Conservation (phyloP, 2,113 vertebrate species). For the Spizaetus ornatus region DNA sequence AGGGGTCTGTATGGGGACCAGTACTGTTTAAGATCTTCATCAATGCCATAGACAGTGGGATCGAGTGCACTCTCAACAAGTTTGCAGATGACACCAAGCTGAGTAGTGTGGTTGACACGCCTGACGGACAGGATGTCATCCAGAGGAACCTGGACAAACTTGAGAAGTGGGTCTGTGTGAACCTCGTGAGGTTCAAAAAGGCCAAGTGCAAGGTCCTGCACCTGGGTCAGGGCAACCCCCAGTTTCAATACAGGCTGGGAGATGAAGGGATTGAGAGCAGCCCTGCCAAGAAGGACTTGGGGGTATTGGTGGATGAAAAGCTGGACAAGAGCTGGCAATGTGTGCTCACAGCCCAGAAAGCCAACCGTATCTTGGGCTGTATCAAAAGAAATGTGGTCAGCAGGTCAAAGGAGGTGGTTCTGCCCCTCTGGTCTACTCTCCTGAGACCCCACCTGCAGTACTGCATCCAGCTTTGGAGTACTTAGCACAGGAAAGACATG, state of each 20-base stretch:
- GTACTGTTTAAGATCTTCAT: background rate
- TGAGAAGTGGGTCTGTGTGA: background rate
- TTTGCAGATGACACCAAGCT: background rate
- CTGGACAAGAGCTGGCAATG: background rate
- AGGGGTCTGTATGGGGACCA: background rate
- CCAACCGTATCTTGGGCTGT: background rate
- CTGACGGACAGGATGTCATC: background rate
- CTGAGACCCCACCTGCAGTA: background rate
- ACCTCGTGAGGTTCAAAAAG: background rate
- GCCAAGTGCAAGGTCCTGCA: background rate
- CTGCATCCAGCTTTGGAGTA: no score
- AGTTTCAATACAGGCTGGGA: background rate
- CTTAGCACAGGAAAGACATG: no score
- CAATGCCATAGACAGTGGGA: background rate
- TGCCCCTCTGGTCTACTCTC: background rate
- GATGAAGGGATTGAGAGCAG: background rate
- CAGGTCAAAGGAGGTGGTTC: background rate
- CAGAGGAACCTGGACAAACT: background rate
- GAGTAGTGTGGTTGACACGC: rapidly evolving
- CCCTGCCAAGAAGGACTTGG: background rate
- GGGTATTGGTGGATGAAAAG: background rate
- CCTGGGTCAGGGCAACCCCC: rapidly evolving
- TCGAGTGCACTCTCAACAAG: background rate
- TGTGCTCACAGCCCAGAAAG: background rate
- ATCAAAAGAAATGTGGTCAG: background rate